Evolutionary conservation across 2,888 invertebrate genomes (phyloP).

Genomic region (Auanema sp.): DNA sequence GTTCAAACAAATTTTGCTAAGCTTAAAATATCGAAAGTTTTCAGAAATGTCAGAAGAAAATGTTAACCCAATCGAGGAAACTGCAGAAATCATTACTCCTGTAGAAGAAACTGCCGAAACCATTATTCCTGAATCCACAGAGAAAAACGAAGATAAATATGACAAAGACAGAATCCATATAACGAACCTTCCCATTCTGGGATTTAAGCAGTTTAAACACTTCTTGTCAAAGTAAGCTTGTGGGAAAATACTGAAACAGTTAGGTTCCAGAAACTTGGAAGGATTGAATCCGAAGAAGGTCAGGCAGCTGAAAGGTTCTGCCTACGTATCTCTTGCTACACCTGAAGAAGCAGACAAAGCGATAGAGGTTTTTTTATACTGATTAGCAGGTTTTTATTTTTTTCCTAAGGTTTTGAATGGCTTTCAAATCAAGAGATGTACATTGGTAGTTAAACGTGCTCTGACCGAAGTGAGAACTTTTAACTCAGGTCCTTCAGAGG

Average conservation of each 20-base stretch:
- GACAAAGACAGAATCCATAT: slow-evolving; percentile 46
- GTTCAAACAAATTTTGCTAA: too few relatives aligned
- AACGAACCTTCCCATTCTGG: slow-evolving; percentile 48
- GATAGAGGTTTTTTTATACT: slow-evolving; percentile 23
- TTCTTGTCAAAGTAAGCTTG: slow-evolving; percentile 49
- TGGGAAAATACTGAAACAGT: slow-evolving; percentile 2
- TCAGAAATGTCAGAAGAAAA: too few relatives aligned
- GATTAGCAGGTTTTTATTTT: neutral
- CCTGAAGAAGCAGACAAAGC: slow-evolving; percentile 42
- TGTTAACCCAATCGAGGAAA: too few relatives aligned
- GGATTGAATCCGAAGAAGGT: slow-evolving; percentile 36
- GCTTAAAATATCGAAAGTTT: too few relatives aligned
- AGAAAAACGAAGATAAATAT: too few relatives aligned
- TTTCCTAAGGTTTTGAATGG: slow-evolving; percentile 20
- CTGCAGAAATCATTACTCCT: too few relatives aligned
- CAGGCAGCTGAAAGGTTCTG: slow-evolving; percentile 34
- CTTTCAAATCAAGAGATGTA: slow-evolving; percentile 28
- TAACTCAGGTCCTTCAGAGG: slow-evolving; percentile 6
- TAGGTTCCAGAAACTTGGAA: slow-evolving; percentile 35
- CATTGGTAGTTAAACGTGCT: slow-evolving; percentile 27
- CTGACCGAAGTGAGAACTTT: slow-evolving; percentile 27
- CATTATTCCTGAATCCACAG: too few relatives aligned
- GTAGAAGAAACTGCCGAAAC: too few relatives aligned
- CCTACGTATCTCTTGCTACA: slow-evolving; percentile 42
- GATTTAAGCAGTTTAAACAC: slow-evolving; percentile 48